Evolutionary conservation across 2,113 vertebrate genomes (phyloP), one percentile per base, ranked within the genome.

Genomic region (Colossoma macropomum): DNA sequence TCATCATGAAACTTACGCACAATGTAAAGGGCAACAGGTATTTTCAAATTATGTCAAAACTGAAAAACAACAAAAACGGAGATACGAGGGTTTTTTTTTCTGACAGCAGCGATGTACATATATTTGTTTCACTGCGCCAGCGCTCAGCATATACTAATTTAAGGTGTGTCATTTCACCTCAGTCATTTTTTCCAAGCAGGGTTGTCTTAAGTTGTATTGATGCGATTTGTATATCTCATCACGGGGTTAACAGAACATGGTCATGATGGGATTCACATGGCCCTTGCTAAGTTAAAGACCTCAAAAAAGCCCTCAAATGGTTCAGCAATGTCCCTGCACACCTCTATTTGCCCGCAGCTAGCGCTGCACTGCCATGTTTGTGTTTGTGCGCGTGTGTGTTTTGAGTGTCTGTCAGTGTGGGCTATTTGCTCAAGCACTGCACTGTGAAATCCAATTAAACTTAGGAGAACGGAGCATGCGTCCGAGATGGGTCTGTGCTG

Each of bases 401-500:
- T 73, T 70, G 70, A 81, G 74, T 68, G 69, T 84, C 77, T 86
- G 81, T 76, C 83, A 59, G 73, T 84, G 85, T 71, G 32, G 32
- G 69, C 30, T 87, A 48, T 87, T 88, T 89, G 72, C 83, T 77
- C 75, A 59, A 74, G 80, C 89, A 76, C 65, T 79, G 81, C 71
- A 54, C 69, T 85, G 80, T 82, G 80, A 86, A 89, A 85, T 90
- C 80, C 80, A 88, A 90, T 90, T 83, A 90, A 85, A 45, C 75
- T 34, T 21, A 15, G 25, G 34, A 75, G 52, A 62, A 77, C 9
- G 9, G 65, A 69, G 69, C 45, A 66, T 78, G 71, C 17, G 69
- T 74, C 68, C 27, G 27, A 54, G 56, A 50, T 69, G 80, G 69
- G 32, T 83, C 70, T 79, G 75, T 54, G 52, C 30, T 82, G 70